Evolutionary conservation across 2,797 vertebrate species (phyloP).

Genomic region (Mus spretus): DNA sequence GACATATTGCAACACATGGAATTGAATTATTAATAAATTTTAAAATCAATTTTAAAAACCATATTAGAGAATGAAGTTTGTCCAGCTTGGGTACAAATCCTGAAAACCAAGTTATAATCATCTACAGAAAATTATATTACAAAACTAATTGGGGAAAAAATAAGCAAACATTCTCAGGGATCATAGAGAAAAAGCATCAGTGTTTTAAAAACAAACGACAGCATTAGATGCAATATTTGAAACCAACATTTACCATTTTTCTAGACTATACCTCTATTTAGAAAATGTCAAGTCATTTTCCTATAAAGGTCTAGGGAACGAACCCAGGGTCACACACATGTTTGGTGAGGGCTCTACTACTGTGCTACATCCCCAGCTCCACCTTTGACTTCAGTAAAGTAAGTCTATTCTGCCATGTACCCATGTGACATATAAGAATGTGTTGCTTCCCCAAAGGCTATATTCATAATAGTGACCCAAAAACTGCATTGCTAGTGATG

Average conservation of each 20-base stretch:
- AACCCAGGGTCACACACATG: not conserved
- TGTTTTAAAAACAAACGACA: not conserved
- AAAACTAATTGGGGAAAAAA: slow-evolving; percentile 24
- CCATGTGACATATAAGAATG: not conserved
- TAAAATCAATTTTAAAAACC: slow-evolving; percentile 59
- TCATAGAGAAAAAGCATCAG: slow-evolving; percentile 3
- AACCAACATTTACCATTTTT: slow-evolving; percentile 23
- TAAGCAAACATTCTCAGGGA: not conserved
- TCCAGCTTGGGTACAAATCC: not conserved
- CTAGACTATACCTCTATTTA: slow-evolving; percentile 42
- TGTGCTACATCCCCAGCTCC: not conserved
- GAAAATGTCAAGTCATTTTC: not conserved
- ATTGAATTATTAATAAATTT: slow-evolving; percentile 46
- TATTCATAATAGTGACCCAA: too few species aligned
- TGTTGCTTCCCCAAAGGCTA: not conserved
- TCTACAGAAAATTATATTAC: slow-evolving; percentile 45
- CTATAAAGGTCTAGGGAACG: not conserved
- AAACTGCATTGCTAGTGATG: not conserved
- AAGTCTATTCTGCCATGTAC: not conserved
- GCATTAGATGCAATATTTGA: slow-evolving; percentile 40
- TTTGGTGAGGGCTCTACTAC: not conserved
- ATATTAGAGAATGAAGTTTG: slow-evolving; percentile 8
- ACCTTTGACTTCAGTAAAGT: slow-evolving; percentile 17
- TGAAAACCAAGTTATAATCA: slow-evolving; percentile 13
- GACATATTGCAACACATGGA: not conserved